A percentile compares a stretch with the other conserved stretches of the same genome.
Conservation (phyloP, 2,113 vertebrate species). For the Podocnemis expansa region DNA sequence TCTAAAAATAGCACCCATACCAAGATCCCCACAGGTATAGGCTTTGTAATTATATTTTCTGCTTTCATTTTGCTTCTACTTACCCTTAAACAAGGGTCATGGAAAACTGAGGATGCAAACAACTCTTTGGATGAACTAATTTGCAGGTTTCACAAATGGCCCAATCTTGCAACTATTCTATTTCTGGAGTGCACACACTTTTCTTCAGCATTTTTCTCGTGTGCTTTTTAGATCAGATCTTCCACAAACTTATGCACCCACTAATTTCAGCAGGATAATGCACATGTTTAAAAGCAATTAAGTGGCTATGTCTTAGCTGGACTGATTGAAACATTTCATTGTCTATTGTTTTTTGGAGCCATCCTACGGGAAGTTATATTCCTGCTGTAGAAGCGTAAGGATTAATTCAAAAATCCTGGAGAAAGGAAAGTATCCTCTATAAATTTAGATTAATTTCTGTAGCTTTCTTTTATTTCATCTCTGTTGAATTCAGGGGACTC, state of each 20-base stretch:
- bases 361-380: neutral
- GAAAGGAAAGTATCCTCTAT: conserved; percentile 5
- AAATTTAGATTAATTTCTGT: neutral
- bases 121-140: neutral
- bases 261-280: neutral
- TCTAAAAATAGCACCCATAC: neutral
- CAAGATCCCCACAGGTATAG: neutral
- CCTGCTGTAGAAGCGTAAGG: neutral
- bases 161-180: neutral
- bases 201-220: neutral
- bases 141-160: neutral
- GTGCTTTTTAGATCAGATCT: neutral
- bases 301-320: neutral
- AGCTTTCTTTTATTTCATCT: neutral
- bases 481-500: conserved; percentile 12
- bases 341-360: neutral
- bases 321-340: neutral
- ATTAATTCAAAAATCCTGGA: conserved; percentile 2
- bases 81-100: neutral
- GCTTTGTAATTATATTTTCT: neutral
- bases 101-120: neutral
- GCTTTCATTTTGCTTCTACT: neutral
- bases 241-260: neutral
- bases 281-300: neutral
- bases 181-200: neutral